Percentiles rank a stretch among this genome's conserved stretches.
phyloP scores from a whole-genome alignment of 2,797 vertebrate species.

The Sebastes vulpes region DNA sequence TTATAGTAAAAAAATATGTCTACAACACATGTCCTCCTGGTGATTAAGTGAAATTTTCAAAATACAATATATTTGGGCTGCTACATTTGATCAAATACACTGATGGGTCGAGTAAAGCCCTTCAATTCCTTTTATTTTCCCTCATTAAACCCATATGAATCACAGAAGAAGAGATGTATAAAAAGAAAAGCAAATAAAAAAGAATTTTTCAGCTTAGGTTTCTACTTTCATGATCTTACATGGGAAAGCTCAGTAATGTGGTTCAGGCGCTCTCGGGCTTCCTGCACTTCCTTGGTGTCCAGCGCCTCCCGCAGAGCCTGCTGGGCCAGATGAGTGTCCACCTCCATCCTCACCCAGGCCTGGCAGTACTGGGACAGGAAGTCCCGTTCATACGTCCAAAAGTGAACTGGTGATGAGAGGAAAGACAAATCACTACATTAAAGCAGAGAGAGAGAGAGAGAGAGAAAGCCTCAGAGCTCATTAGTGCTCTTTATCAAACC shows the following conservation, averaged over 20 bases:
- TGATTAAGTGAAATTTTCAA: not conserved
- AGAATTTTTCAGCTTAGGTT: not conserved
- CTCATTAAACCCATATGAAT: not conserved
- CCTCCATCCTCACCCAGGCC: constrained; percentile 85
- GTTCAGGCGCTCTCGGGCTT: constrained; percentile 77
- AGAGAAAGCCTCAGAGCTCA: not conserved
- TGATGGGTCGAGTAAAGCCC: not conserved
- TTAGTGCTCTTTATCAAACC: not conserved
- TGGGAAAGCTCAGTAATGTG: constrained; percentile 77
- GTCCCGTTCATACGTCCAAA: constrained; percentile 83
- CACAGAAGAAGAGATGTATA: not conserved
- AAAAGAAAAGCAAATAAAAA: not conserved
- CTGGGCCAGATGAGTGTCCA: constrained; percentile 85
- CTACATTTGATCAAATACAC: not conserved
- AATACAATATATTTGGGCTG: not conserved
- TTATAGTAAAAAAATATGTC: not conserved
- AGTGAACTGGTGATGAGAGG: constrained; percentile 77
- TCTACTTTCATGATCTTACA: constrained; percentile 47
- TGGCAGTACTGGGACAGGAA: constrained; percentile 86
- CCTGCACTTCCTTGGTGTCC: constrained; percentile 83
- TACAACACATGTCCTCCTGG: not conserved
- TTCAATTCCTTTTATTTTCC: not conserved
- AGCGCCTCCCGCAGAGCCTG: constrained; percentile 85
- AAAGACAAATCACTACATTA: constrained; percentile 21
- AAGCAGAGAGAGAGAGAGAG: not conserved